Base-by-base conservation (phyloP, 2,113 vertebrate genomes). In the Henicopernis longicauda region DNA sequence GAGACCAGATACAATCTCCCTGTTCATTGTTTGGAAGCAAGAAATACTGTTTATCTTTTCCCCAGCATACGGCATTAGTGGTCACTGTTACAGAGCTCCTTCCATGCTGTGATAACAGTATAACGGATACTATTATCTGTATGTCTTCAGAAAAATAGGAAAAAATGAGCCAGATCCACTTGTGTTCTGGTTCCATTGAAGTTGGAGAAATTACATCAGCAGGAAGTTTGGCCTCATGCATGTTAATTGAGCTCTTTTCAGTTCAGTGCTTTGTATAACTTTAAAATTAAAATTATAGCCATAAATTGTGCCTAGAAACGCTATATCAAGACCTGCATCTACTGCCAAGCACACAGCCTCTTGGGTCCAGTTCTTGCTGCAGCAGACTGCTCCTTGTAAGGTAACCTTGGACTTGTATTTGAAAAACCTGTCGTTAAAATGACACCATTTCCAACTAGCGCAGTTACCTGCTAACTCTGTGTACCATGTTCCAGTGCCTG, bases 211-310 rank as follows among this genome's bases (percentile, higher is more conserved):
- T 92, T 95, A 34, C 71, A 90, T 78, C 96, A 93, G 96, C 79
- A 88, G 90, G 89, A 92, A 96, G 49, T 87, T 92, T 95, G 89
- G 73, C 78, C 86, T 95, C 89, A 65, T 76, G 89, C 83, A 94
- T 95, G 77, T 69, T 94, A 97, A 97, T 94, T 85, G 86, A 95
- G 86, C 81, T 95, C 66, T 94, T 82, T 73, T 91, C 86, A 93
- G 50, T 79, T 89, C 84, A 89, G 50, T 85, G 93, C 74, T 94
- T 97, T 95, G 81, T 89, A 87, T 84, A 78, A 74, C 73, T 93
- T 97, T 93, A 87, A 93, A 91, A 96, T 93, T 93, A 69, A 90
- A 93, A 95, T 76, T 89, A 65, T 57, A 80, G 69, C 81, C 71
- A 74, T 82, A 94, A 95, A 93, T 93, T 91, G 77, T 85, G 78